phyloP scores from a whole-genome alignment of 2,888 invertebrate genomes.

The Epistrophe grossulariae region DNA sequence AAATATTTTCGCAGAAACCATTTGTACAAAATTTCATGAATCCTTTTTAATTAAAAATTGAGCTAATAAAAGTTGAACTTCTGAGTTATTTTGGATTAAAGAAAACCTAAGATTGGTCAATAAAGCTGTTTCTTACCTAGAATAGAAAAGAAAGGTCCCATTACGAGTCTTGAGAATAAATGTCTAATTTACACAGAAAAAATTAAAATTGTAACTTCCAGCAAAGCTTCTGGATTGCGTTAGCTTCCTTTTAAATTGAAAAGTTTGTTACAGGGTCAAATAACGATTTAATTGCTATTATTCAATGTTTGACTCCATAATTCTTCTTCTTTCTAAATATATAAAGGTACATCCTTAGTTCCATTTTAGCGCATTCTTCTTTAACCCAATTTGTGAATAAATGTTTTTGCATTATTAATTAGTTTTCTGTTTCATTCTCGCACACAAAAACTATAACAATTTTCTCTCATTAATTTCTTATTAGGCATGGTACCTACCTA shows the following conservation, averaged over 20 bases:
- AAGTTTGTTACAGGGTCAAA: too few species aligned
- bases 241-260: neutral
- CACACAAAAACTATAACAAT: constrained; percentile 17
- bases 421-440: constrained; percentile 1
- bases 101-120: too few species aligned
- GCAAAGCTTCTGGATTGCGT: neutral
- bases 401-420: constrained; percentile 2
- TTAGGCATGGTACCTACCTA: neutral
- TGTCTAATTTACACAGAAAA: too few species aligned
- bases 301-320: neutral
- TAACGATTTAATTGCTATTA: neutral
- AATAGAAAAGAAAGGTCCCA: too few species aligned
- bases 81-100: too few species aligned
- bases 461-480: constrained; percentile 28
- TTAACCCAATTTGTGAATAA: constrained; percentile 3
- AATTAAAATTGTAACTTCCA: too few species aligned
- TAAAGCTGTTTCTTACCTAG: too few species aligned
- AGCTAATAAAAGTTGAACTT: too few species aligned
- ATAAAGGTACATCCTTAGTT: neutral
- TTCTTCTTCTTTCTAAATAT: neutral
- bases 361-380: neutral
- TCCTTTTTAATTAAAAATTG: too few species aligned
- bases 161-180: too few species aligned
- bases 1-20: too few species aligned
- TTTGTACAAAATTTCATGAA: too few species aligned